Percentiles rank a stretch among this genome's conserved stretches.
Conservation (phyloP, 2,113 vertebrate genomes). For the Cathartes aura region DNA sequence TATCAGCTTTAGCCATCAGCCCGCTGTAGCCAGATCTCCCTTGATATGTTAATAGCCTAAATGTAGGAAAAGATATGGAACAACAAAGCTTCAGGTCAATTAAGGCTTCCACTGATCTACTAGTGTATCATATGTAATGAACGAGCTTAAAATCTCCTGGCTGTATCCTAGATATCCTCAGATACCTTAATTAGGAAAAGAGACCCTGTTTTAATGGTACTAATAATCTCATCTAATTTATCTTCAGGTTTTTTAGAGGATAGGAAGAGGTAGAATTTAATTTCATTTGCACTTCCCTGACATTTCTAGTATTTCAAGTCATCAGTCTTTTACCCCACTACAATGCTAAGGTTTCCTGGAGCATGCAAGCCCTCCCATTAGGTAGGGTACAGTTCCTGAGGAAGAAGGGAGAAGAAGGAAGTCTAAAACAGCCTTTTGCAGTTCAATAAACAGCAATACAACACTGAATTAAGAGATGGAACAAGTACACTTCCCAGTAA, state of each 20-base stretch:
- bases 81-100: constrained; percentile 46
- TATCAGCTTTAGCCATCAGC: neutral
- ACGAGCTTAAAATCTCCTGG: constrained; percentile 34
- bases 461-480: neutral
- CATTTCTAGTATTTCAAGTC: neutral
- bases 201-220: neutral
- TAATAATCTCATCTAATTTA: constrained; percentile 11
- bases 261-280: neutral
- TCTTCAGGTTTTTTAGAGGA: neutral
- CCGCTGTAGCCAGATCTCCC: neutral
- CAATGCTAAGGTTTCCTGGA: neutral
- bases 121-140: neutral
- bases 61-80: neutral
- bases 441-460: neutral
- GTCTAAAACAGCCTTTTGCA: neutral
- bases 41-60: constrained; percentile 25
- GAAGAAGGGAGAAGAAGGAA: neutral
- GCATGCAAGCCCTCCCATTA: neutral
- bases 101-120: constrained; percentile 37
- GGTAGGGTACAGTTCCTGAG: neutral
- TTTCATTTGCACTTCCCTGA: constrained; percentile 22
- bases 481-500: neutral
- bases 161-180: constrained; percentile 21
- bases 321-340: neutral
- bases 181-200: constrained; percentile 49